A percentile compares a stretch with the other conserved stretches of the same genome.
Evolutionary conservation across 64 coral and sea anemone species (phyloP).

Genomic region (Stylophora pistillata): DNA sequence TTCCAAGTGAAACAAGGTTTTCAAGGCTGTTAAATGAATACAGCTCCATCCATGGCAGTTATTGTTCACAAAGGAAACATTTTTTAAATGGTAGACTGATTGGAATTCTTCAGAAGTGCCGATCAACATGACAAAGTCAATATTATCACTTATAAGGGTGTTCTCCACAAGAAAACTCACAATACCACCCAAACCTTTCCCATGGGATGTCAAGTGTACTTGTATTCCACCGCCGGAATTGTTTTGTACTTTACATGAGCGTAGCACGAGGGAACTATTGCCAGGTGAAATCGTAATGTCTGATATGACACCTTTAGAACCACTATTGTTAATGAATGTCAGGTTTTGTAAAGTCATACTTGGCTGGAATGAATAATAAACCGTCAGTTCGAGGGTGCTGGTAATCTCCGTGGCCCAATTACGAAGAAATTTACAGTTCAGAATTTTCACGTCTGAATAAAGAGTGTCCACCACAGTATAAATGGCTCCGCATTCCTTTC

Average conservation of each 20-base stretch:
- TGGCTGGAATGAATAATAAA: background rate
- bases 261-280: background rate
- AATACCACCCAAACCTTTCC: background rate
- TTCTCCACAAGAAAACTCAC: background rate
- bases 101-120: background rate
- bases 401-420: background rate
- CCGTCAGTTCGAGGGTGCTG: background rate
- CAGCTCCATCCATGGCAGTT: background rate
- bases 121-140: background rate
- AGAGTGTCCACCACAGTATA: background rate
- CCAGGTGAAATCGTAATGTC: background rate
- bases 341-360: background rate
- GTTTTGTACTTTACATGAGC: background rate
- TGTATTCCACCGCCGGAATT: background rate
- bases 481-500: background rate
- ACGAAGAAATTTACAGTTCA: background rate
- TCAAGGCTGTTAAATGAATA: background rate
- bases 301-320: no score
- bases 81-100: background rate
- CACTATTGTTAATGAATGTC: constrained; percentile 5
- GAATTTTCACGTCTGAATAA: background rate
- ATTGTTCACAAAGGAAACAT: background rate
- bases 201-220: background rate
- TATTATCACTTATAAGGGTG: constrained; percentile 3
- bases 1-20: background rate